Base-by-base conservation (phyloP, 2,888 invertebrate genomes). In the Ecliptopera silaceata region DNA sequence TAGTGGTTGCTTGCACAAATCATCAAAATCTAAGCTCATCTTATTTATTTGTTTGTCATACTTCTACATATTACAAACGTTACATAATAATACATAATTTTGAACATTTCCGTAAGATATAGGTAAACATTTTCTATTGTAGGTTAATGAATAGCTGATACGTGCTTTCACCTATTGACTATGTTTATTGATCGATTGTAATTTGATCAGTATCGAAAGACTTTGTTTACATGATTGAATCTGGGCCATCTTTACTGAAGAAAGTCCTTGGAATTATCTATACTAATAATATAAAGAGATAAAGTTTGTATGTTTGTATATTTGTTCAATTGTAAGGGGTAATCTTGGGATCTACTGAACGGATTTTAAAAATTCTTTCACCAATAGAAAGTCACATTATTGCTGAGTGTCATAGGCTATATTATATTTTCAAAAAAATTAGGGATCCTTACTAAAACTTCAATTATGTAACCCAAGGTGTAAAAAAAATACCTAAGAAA, bases 161-260 rank as follows among this genome's bases (percentile, higher is more conserved):
- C 43, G 22, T 57, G 41, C 52, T 49, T 58, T 61, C 42, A 51
- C 47, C 22, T 53, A 56, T 58, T 44, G 43, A 44, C 42, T 47
- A 39, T 39, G 41, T 58, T 60, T 56, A 60, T 69, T 61, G 66
- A 69, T 69, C 61, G 59, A 50, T 26, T 56, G 70, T 60, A 68
- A 74, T 70, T 61, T 15, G 69, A 72, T 45, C 45, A 29, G 51
- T 59, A 67, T 64, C 64, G 62, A 69, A 57, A 61, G 50, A 45
- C n/a, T 65, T 74, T 26, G 73, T 71, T 74, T 71, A 69, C 66
- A 18, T 49, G 39, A 38, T 13, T 26, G 12, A 46, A 67, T 65
- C 59, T 66, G 49, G 66, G 65, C 52, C 66, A 70, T 61, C 54
- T 39, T 50, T 13, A 42, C 6, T 36, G 15, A 46, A 42, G 18